phyloP scores from a whole-genome alignment of 2,113 vertebrate species.

The Peromyscus californicus region DNA sequence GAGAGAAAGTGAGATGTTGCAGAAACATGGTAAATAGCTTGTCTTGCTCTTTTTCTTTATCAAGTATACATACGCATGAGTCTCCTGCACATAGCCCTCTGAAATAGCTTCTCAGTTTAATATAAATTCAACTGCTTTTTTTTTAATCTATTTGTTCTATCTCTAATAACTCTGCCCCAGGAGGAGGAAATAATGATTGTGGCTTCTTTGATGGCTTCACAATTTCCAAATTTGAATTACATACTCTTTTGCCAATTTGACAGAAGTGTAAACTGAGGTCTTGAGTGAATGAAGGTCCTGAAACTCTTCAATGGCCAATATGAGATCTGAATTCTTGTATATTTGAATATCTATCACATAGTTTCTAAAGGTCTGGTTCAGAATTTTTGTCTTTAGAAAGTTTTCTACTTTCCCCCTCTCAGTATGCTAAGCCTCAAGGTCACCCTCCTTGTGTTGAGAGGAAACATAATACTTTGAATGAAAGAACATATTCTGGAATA shows the following conservation, averaged over 20 bases:
- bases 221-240: neutral
- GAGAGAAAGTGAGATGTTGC: slow-evolving; percentile 59
- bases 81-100: neutral
- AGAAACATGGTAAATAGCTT: neutral
- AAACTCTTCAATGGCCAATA: neutral
- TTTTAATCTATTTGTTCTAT: neutral
- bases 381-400: neutral
- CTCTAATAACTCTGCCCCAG: neutral
- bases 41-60: neutral
- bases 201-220: neutral
- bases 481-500: neutral
- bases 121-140: neutral
- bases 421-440: neutral
- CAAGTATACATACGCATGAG: neutral
- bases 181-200: neutral
- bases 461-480: neutral
- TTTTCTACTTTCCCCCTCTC: neutral
- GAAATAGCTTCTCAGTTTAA: slow-evolving; percentile 28
- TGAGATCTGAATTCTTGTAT: neutral
- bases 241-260: neutral
- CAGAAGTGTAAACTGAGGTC: neutral
- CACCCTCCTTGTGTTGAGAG: neutral
- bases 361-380: neutral
- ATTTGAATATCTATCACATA: neutral
- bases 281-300: neutral